These are phyloP conservation scores for Anser cygnoides DNA, from an alignment of 2,113 vertebrate species.

Conservation along the genomic window DNA sequence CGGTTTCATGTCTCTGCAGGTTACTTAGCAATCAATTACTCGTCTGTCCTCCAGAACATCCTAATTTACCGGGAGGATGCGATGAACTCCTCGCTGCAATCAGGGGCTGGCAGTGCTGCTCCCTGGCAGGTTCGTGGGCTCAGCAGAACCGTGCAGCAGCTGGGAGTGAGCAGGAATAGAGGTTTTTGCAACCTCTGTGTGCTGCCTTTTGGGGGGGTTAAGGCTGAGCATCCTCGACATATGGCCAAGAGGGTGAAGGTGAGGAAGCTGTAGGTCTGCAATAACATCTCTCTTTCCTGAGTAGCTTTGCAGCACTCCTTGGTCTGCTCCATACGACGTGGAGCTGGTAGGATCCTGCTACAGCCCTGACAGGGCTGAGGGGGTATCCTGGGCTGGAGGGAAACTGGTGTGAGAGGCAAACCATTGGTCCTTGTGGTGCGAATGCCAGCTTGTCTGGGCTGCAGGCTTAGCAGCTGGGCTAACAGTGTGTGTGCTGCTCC, in stretches of 20 bases:
- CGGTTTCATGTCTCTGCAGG: neutral
- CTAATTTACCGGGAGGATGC: neutral
- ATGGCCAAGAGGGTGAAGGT: neutral
- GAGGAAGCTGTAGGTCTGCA: neutral
- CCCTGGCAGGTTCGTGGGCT: neutral
- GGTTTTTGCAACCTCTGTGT: neutral
- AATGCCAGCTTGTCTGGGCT: neutral
- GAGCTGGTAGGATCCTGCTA: neutral
- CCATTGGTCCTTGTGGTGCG: neutral
- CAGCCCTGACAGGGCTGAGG: neutral
- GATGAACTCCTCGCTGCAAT: neutral
- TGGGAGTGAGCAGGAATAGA: neutral
- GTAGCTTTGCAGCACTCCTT: neutral
- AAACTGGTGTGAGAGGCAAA: neutral
- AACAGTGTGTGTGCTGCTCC: neutral
- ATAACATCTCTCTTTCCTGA: rapidly evolving
- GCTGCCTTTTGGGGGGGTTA: neutral
- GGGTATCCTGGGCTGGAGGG: neutral
- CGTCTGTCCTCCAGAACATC: neutral
- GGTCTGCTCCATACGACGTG: neutral
- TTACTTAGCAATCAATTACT: neutral
- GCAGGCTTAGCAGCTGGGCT: neutral
- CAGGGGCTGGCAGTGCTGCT: neutral
- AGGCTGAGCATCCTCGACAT: no score
- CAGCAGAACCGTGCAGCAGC: neutral